These are phyloP conservation scores for Plebejus argus DNA, from an alignment of 2,888 invertebrate species.

Conservation along the genomic window DNA sequence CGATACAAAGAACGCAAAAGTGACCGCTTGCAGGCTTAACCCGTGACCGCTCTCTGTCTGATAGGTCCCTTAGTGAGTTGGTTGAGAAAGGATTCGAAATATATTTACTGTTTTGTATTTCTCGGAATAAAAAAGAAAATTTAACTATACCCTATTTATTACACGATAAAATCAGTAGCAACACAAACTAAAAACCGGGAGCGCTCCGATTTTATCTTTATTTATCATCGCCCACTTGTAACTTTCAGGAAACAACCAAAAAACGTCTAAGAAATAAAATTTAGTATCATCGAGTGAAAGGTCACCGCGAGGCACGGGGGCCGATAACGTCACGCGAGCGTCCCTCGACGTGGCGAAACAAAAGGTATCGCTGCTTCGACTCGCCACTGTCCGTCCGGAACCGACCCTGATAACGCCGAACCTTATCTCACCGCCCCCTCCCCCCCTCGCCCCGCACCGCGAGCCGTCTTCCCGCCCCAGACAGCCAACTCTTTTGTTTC, in stretches of 20 bases:
- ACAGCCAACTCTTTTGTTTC: constrained; percentile 79
- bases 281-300: constrained; percentile 72
- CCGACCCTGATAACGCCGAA: constrained; percentile 68
- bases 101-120: neutral
- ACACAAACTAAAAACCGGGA: constrained; percentile 36
- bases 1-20: too few relatives aligned
- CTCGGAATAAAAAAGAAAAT: neutral
- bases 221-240: constrained; percentile 56
- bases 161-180: constrained; percentile 12
- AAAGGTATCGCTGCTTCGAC: constrained; percentile 75
- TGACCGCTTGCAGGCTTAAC: too few relatives aligned
- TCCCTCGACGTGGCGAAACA: constrained; percentile 77
- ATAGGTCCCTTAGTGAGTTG: too few relatives aligned
- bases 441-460: constrained; percentile 45
- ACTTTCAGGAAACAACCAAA: constrained; percentile 52
- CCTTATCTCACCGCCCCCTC: constrained; percentile 66
- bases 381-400: constrained; percentile 74
- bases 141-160: constrained; percentile 13
- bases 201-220: constrained; percentile 52
- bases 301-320: constrained; percentile 61
- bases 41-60: too few relatives aligned
- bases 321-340: constrained; percentile 77
- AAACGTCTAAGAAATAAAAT: constrained; percentile 71
- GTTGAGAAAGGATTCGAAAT: too few relatives aligned
- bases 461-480: constrained; percentile 48